Percentiles rank a stretch among this genome's conserved stretches.
Conservation (phyloP, 2,888 invertebrate genomes). For the Torymus aiolomorphi region DNA sequence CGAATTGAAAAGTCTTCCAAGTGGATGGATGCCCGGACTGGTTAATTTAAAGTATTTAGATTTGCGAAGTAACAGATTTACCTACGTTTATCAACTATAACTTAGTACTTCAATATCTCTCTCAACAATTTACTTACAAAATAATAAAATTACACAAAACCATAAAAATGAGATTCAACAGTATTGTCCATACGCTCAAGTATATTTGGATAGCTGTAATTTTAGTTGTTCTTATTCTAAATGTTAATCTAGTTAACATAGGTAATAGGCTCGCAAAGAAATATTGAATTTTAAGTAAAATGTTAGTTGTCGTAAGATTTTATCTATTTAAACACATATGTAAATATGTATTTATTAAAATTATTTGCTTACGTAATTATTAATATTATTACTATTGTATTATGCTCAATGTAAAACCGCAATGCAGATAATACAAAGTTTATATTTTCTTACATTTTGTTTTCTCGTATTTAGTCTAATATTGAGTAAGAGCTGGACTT, state of each 20-base stretch:
- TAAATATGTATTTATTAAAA: no score
- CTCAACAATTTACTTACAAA: constrained; percentile 10
- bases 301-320: no score
- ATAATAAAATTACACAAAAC: no score
- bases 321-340: no score
- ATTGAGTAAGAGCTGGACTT: constrained; percentile 22
- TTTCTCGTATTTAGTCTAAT: background rate
- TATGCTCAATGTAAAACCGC: no score
- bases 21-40: constrained; percentile 60
- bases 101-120: constrained; percentile 16
- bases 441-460: constrained; percentile 12
- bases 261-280: no score
- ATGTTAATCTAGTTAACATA: no score
- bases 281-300: no score
- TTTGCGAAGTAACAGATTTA: constrained; percentile 56
- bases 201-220: constrained; percentile 16
- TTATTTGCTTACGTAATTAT: background rate
- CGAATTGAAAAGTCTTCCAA: constrained; percentile 59
- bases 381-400: background rate
- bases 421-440: background rate
- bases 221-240: background rate
- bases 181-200: constrained; percentile 22
- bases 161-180: constrained; percentile 12
- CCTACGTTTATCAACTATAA: constrained; percentile 32
- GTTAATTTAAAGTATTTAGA: constrained; percentile 61